Conservation (phyloP, 1,140 invertebrate species). For the Diorhabda sublineata region DNA sequence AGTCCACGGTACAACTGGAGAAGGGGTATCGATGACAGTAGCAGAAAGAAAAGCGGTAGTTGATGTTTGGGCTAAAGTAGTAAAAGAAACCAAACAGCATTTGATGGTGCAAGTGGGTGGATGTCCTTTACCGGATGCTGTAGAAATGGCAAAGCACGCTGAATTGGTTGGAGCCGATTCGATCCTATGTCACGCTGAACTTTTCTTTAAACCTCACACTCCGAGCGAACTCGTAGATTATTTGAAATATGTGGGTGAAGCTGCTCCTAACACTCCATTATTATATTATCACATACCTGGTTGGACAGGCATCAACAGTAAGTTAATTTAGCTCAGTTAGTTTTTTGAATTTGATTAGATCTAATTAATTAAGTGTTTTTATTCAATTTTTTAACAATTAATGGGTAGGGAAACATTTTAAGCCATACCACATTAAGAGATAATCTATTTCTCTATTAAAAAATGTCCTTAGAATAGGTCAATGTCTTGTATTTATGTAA, state of each 20-base stretch:
- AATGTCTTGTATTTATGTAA: too few species aligned
- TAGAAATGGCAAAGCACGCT: slow-evolving; percentile 70
- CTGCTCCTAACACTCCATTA: slow-evolving; percentile 75
- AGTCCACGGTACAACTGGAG: slow-evolving; percentile 79
- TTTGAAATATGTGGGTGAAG: slow-evolving; percentile 60
- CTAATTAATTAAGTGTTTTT: too few species aligned
- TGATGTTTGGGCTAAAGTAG: slow-evolving; percentile 63
- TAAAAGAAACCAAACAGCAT: slow-evolving; percentile 55
- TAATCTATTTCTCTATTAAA: too few species aligned
- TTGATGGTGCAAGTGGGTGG: slow-evolving; percentile 79
- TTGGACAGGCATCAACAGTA: slow-evolving; percentile 66
- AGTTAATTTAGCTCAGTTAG: slow-evolving; percentile 33
- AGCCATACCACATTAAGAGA: too few species aligned
- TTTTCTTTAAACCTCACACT: slow-evolving; percentile 69
- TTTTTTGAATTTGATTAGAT: too few species aligned
- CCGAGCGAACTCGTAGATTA: slow-evolving; percentile 66
- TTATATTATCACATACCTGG: slow-evolving; percentile 79
- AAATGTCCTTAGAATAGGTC: too few species aligned
- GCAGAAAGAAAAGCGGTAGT: slow-evolving; percentile 65
- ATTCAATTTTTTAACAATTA: too few species aligned
- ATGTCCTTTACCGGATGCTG: slow-evolving; percentile 63
- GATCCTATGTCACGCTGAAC: slow-evolving; percentile 54
- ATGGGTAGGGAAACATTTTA: too few species aligned
- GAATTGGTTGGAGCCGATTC: slow-evolving; percentile 64
- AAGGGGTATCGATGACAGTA: slow-evolving; percentile 67